Percentiles rank a stretch among this genome's conserved stretches.
Evolutionary conservation across 2,797 vertebrate genomes (phyloP).

Genomic region (Acipenser oxyrinchus): DNA sequence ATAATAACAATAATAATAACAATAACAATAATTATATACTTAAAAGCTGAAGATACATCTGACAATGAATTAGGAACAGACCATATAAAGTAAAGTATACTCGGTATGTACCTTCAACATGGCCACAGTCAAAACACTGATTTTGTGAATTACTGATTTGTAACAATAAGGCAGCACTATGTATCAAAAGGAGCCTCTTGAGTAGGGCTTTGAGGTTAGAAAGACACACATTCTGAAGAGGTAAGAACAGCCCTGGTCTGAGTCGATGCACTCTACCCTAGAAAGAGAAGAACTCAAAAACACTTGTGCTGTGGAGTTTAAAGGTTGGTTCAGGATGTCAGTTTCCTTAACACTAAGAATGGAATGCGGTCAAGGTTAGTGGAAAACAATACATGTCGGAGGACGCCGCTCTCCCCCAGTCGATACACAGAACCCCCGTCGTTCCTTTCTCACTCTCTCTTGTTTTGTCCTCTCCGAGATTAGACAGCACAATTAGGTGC

Average conservation of each 20-base stretch:
- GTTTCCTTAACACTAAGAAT: not conserved
- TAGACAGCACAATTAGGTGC: not conserved
- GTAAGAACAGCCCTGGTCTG: not conserved
- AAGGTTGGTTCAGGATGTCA: not conserved
- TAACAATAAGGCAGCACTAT: not conserved
- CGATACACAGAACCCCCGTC: not conserved
- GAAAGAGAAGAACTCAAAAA: not conserved
- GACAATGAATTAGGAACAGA: too few relatives aligned
- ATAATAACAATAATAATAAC: too few relatives aligned
- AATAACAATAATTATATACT: too few relatives aligned
- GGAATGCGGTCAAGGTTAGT: conserved; percentile 3
- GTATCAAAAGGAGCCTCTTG: not conserved
- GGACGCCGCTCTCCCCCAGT: not conserved
- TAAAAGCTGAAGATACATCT: too few relatives aligned
- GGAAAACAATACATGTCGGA: not conserved
- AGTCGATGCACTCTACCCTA: not conserved
- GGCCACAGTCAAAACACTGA: too few relatives aligned
- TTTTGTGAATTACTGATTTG: too few relatives aligned
- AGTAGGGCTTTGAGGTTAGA: not conserved
- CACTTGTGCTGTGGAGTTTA: not conserved
- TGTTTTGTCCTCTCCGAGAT: not conserved
- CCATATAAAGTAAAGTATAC: too few relatives aligned
- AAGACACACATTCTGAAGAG: not conserved
- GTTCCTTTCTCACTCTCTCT: not conserved
- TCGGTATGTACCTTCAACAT: too few relatives aligned